phyloP scores from a whole-genome alignment of 1,140 invertebrate species.

The Amyelois transitella region DNA sequence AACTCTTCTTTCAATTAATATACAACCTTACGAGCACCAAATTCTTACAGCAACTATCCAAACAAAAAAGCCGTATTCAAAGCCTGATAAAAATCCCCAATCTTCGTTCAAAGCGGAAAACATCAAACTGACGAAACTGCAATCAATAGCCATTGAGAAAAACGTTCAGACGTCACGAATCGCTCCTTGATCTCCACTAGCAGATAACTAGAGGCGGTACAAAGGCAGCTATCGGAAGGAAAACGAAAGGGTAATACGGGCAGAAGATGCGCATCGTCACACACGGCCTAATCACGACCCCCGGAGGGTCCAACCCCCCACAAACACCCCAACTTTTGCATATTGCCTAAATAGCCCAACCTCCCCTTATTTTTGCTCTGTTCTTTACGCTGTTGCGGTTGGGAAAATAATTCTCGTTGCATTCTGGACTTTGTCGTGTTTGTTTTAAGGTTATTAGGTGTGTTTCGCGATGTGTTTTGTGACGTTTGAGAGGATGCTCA shows the following conservation, averaged over 20 bases:
- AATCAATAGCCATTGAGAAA: conserved; percentile 17
- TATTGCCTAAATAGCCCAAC: conserved; percentile 67
- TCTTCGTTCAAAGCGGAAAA: neutral
- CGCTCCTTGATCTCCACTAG: conserved; percentile 54
- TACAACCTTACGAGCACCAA: too few relatives aligned
- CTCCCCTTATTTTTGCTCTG: conserved; percentile 53
- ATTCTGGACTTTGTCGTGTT: conserved; percentile 7
- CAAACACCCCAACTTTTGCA: conserved; percentile 62
- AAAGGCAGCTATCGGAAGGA: conserved; percentile 71
- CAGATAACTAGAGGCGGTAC: conserved; percentile 57
- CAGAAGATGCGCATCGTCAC: conserved; percentile 71
- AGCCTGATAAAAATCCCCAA: neutral
- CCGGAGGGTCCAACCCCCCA: conserved; percentile 16
- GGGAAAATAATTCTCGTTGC: neutral
- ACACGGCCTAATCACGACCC: conserved; percentile 66
- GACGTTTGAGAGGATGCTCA: conserved; percentile 65
- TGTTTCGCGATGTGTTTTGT: conserved; percentile 28
- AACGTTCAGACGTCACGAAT: neutral
- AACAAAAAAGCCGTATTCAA: neutral
- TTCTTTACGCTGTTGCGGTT: conserved; percentile 32
- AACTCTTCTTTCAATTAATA: too few relatives aligned
- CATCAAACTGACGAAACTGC: neutral
- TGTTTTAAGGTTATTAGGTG: conserved; percentile 3
- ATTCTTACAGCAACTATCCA: too few relatives aligned
- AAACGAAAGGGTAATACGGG: conserved; percentile 72